Base-by-base conservation (phyloP, 2,888 invertebrate genomes). In the Trissolcus japonicus region DNA sequence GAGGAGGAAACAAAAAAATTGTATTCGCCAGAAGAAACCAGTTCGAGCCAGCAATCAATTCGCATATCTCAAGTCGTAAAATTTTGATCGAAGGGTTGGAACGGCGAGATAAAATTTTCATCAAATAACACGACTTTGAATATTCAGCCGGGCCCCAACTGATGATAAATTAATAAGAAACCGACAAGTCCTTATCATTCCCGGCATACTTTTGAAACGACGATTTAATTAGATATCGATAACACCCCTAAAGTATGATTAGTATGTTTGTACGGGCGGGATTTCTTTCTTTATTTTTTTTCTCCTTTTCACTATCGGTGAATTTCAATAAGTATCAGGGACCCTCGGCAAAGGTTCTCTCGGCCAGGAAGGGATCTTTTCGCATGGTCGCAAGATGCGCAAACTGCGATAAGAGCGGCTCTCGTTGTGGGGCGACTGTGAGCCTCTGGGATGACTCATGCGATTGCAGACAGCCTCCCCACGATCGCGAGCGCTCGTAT, bases 321-420 rank as follows among this genome's bases (percentile, higher is more conserved):
- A 67, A 74, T 74, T 74, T 74, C 62, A 67, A 74, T 75, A 75
- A 75, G 68, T 63, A 75, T 75, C 54, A 63, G 59, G 35, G 50
- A 75, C 68, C 75, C 68, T 68, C 43, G 54, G 14, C 21, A 50
- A 75, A 75, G 35, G 62, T 59, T 35, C 35, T 43, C 48, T 21
- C 7, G n/a, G 29, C 2, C 50, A 19, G 62, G 67, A 35, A 40
- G 57, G 74, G 68, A 63, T 48, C 59, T 40, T 59, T 63, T 67
- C 73, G 73, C 73, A 74, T 74, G 73, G 73, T 63, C 75, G 63
- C 75, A 75, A 75, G 75, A 75, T 75, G 62, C 68, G 68, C 68
- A 75, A 63, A 68, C 63, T 75, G 68, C 67, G 75, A 75, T 75
- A 68, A 75, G 68, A 75, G 68, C 62, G 68, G 14, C 59, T 68